Evolutionary conservation across 2,888 invertebrate genomes (phyloP).

Genomic region (Dolomedes plantarius): DNA sequence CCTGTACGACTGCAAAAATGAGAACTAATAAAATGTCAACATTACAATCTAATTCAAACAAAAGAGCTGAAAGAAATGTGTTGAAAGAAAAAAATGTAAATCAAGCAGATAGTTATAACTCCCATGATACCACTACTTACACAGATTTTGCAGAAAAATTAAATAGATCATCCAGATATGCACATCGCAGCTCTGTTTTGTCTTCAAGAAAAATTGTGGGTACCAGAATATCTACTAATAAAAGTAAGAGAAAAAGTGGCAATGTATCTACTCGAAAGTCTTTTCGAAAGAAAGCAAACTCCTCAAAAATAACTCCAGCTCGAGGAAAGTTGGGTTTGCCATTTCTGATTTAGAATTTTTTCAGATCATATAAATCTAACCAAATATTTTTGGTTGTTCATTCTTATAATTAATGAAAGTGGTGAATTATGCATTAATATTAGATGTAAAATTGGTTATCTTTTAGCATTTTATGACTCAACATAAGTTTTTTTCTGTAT

Average conservation of each 20-base stretch:
- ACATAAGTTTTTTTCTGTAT: too few relatives aligned
- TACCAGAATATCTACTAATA: constrained; percentile 24
- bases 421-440: too few relatives aligned
- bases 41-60: background rate
- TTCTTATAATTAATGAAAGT: too few relatives aligned
- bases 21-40: background rate
- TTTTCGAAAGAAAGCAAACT: constrained; percentile 1
- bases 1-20: background rate
- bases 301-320: constrained; percentile 60
- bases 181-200: constrained; percentile 46
- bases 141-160: constrained; percentile 46
- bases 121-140: constrained; percentile 39
- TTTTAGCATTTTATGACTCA: too few relatives aligned
- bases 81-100: constrained; percentile 30
- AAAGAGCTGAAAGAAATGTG: constrained; percentile 9
- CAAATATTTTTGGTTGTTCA: too few relatives aligned
- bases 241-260: background rate
- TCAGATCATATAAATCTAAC: too few relatives aligned
- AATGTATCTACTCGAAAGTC: constrained; percentile 18
- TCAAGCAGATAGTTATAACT: background rate
- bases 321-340: constrained; percentile 44
- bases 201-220: constrained; percentile 36
- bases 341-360: background rate
- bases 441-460: too few relatives aligned
- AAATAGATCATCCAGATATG: constrained; percentile 21